Conservation (phyloP, 2,113 vertebrate species). For the Macheiramphus alcinus region DNA sequence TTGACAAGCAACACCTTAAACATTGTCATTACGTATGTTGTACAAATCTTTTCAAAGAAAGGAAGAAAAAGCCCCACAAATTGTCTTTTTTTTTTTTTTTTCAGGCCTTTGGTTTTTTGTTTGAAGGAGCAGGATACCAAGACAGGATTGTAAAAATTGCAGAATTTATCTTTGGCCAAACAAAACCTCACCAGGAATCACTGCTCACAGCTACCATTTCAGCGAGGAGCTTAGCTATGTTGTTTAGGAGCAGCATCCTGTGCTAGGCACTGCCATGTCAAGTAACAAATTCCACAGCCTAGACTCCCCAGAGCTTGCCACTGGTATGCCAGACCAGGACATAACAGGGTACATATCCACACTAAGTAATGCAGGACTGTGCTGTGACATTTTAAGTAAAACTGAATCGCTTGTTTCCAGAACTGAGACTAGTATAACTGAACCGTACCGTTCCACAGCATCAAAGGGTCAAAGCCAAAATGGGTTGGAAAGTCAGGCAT, state of each 20-base stretch:
- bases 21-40: background rate
- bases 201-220: background rate
- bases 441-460: background rate
- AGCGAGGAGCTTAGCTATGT: background rate
- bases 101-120: background rate
- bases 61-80: accelerated
- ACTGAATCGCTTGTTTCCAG: background rate
- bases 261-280: background rate
- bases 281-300: background rate
- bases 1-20: background rate
- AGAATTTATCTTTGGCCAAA: background rate
- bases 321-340: background rate
- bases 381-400: background rate
- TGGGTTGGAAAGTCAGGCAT: background rate
- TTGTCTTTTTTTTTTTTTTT: background rate
- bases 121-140: background rate
- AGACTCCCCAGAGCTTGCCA: background rate
- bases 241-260: background rate
- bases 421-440: background rate
- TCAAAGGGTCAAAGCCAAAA: background rate
- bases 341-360: accelerated
- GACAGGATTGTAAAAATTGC: background rate
- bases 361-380: background rate
- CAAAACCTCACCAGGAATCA: background rate
- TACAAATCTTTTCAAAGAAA: background rate